Conservation (phyloP, 2,888 invertebrate genomes). For the Mimas tiliae region DNA sequence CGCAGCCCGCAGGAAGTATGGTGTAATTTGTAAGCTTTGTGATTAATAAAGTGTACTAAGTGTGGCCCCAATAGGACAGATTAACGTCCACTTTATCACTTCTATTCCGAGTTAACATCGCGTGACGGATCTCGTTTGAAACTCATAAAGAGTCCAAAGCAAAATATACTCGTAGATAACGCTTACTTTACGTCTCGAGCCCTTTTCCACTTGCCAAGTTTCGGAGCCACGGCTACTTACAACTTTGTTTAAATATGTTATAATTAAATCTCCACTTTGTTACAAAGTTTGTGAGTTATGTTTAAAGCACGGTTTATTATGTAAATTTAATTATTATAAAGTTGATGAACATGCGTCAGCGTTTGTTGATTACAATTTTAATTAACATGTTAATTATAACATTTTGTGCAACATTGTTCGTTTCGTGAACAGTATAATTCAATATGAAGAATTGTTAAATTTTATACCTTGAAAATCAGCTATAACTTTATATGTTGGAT, state of each 20-base stretch:
- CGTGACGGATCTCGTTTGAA: slow-evolving; percentile 84
- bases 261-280: slow-evolving; percentile 78
- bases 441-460: not conserved
- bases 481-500: too few relatives aligned
- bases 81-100: slow-evolving; percentile 85
- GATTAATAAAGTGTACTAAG: slow-evolving; percentile 85
- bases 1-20: slow-evolving; percentile 76
- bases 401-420: not conserved
- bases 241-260: slow-evolving; percentile 76
- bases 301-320: slow-evolving; percentile 21
- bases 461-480: not conserved
- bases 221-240: slow-evolving; percentile 56
- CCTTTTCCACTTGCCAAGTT: slow-evolving; percentile 81
- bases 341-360: not conserved
- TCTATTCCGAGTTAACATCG: slow-evolving; percentile 83
- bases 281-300: slow-evolving; percentile 64
- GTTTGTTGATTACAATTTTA: not conserved
- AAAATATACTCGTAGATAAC: slow-evolving; percentile 83
- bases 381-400: slow-evolving; percentile 7
- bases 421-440: not conserved
- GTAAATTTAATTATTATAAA: slow-evolving; percentile 2
- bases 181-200: slow-evolving; percentile 78
- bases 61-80: slow-evolving; percentile 84
- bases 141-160: slow-evolving; percentile 84
- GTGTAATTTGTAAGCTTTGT: slow-evolving; percentile 84